A percentile compares a stretch with the other conserved stretches of the same genome.
These are phyloP conservation scores for Drosophila prostipennis DNA, from an alignment of 2,888 invertebrate species.

Conservation along the genomic window DNA sequence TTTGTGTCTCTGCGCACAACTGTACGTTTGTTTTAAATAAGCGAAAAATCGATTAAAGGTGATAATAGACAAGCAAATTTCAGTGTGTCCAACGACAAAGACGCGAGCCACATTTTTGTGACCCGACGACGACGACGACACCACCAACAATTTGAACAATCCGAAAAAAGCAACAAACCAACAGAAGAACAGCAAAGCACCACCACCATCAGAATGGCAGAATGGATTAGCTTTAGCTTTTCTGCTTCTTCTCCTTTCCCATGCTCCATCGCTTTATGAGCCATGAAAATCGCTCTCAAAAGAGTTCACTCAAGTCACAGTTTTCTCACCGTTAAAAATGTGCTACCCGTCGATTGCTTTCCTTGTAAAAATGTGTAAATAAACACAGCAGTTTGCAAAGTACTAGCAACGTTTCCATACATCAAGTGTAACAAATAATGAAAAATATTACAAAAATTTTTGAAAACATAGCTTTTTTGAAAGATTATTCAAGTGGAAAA, in stretches of 20 bases:
- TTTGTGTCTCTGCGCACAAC: slow-evolving; percentile 60
- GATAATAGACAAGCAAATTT: slow-evolving; percentile 81
- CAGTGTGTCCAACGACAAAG: slow-evolving; percentile 65
- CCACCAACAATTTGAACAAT: slow-evolving; percentile 22
- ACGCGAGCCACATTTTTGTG: slow-evolving; percentile 41
- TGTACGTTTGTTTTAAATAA: slow-evolving; percentile 80
- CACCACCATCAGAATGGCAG: slow-evolving; percentile 26
- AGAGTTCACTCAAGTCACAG: slow-evolving; percentile 25
- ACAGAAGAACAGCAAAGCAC: slow-evolving; percentile 7
- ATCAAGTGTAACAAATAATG: too few relatives aligned
- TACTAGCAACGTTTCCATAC: background rate
- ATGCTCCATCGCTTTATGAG: slow-evolving; percentile 49
- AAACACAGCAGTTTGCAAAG: background rate
- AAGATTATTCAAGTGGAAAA: too few relatives aligned
- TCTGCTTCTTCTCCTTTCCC: slow-evolving; percentile 23
- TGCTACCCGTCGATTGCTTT: slow-evolving; percentile 1
- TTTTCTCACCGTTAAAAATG: slow-evolving; percentile 24
- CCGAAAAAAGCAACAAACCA: too few relatives aligned
- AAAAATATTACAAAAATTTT: too few relatives aligned
- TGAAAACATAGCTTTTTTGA: too few relatives aligned
- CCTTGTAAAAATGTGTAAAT: background rate
- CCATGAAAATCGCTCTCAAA: slow-evolving; percentile 43
- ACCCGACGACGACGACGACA: slow-evolving; percentile 29
- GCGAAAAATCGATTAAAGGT: slow-evolving; percentile 81
- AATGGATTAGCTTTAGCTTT: slow-evolving; percentile 35